phyloP scores from a whole-genome alignment of 2,797 vertebrate genomes.

The Falco rusticolus region DNA sequence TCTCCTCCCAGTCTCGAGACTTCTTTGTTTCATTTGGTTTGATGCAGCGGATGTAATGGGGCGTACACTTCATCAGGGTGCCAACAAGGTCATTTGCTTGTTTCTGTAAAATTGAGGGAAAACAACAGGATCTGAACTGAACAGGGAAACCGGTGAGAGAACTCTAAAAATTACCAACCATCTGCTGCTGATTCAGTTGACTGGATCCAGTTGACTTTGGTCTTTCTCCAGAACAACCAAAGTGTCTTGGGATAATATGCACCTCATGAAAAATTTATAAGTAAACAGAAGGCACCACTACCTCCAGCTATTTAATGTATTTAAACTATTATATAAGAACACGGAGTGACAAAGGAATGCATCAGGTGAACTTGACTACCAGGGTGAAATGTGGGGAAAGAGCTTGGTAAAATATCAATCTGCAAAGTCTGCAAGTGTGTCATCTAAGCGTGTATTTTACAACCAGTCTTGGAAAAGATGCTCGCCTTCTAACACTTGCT shows the following conservation, averaged over 20 bases:
- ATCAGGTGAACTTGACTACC: not conserved
- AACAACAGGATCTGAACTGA: not conserved
- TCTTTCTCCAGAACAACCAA: not conserved
- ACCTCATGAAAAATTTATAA: not conserved
- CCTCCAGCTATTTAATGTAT: not conserved
- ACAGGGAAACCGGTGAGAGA: not conserved
- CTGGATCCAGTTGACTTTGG: not conserved
- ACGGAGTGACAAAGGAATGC: not conserved
- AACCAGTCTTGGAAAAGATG: not conserved
- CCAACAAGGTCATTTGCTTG: constrained; percentile 98
- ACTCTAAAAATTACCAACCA: not conserved
- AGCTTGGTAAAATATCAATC: not conserved
- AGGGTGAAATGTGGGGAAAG: not conserved
- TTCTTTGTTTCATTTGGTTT: constrained; percentile 99
- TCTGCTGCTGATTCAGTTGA: not conserved
- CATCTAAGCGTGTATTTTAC: not conserved
- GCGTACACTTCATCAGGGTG: constrained; percentile 97
- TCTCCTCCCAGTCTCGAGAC: constrained; percentile 96
- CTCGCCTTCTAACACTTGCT: not conserved
- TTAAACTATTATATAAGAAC: not conserved
- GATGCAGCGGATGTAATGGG: constrained; percentile 99
- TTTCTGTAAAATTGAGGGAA: constrained; percentile 79
- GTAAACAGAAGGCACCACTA: not conserved
- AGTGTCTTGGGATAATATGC: not conserved
- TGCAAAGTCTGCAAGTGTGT: not conserved